phyloP scores from a whole-genome alignment of 30 jellyfish, hydroid and myxozoan genomes.

The Hydractinia symbiolongicarpus region DNA sequence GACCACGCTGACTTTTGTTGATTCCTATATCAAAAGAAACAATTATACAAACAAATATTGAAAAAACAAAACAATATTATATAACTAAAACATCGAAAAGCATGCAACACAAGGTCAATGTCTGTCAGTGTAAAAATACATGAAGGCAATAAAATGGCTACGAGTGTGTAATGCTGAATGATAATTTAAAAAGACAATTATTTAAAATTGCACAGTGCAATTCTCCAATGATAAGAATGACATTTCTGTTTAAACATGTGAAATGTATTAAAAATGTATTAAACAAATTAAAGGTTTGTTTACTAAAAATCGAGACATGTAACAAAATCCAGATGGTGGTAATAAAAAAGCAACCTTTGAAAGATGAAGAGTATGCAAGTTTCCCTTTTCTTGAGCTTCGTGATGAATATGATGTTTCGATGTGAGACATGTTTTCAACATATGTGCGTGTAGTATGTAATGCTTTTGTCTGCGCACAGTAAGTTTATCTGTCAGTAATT shows the following conservation, averaged over 20 bases:
- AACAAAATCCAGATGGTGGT: background rate
- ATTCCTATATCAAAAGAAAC: background rate
- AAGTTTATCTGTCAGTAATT: no score
- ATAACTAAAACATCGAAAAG: no score
- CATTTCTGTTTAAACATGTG: no score
- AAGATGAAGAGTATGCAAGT: conserved; percentile 57
- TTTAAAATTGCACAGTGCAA: no score
- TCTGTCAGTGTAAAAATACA: no score
- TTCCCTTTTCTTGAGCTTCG: conserved; percentile 33
- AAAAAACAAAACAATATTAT: background rate
- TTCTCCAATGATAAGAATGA: no score
- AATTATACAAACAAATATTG: background rate
- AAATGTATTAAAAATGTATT: no score
- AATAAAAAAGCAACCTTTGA: conserved; percentile 22
- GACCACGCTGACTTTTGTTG: background rate
- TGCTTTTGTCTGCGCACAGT: background rate
- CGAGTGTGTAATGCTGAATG: no score
- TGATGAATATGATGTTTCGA: background rate
- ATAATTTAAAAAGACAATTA: no score
- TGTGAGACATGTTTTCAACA: background rate
- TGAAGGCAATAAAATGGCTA: no score
- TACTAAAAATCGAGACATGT: background rate
- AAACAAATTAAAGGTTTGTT: background rate
- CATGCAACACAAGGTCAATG: no score
- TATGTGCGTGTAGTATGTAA: background rate